Conservation (phyloP, 2,888 invertebrate species). For the Heteromurus nitidus region DNA sequence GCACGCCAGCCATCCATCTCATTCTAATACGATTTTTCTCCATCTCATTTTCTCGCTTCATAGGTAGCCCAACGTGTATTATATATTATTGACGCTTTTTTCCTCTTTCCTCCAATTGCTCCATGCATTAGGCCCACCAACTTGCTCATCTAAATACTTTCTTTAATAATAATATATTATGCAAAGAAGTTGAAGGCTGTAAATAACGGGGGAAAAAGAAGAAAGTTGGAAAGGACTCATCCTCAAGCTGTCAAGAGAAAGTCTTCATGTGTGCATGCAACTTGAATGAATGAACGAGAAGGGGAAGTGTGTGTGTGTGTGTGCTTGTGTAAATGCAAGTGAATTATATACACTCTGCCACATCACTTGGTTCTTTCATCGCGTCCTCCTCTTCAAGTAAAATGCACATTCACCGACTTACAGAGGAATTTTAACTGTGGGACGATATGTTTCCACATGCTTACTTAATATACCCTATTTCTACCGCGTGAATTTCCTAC, state of each 20-base stretch:
- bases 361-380: slow-evolving; percentile 29
- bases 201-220: slow-evolving; percentile 32
- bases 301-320: neutral
- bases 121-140: slow-evolving; percentile 14
- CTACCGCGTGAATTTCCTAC: neutral
- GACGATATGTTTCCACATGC: neutral
- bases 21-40: slow-evolving; percentile 7
- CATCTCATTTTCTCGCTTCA: neutral
- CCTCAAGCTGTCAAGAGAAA: slow-evolving; percentile 43
- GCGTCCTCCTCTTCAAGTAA: neutral
- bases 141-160: slow-evolving; percentile 38
- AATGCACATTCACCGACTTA: neutral
- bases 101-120: slow-evolving; percentile 14
- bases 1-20: slow-evolving; percentile 4
- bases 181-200: slow-evolving; percentile 41
- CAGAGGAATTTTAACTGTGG: neutral
- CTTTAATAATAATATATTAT: slow-evolving; percentile 45
- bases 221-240: slow-evolving; percentile 33
- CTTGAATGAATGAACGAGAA: neutral
- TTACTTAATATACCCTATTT: neutral
- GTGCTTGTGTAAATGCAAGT: neutral
- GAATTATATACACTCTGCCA: slow-evolving; percentile 15
- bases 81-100: slow-evolving; percentile 39
- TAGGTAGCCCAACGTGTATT: neutral
- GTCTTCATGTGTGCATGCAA: slow-evolving; percentile 24